Conservation (phyloP, 2,888 invertebrate species). For the Mesochorus sp. region DNA sequence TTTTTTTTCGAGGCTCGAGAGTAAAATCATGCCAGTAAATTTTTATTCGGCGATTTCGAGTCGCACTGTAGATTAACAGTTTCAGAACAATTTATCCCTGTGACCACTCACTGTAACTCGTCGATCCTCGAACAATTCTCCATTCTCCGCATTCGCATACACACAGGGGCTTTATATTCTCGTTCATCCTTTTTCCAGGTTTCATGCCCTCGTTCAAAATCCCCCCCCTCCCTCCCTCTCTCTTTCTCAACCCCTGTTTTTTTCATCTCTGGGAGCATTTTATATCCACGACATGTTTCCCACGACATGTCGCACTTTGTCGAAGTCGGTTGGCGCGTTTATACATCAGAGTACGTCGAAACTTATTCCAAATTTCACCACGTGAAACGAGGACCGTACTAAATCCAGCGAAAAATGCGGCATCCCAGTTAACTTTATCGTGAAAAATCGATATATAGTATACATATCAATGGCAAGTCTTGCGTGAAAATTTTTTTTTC, state of each 20-base stretch:
- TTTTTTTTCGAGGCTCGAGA: not conserved
- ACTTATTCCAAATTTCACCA: not conserved
- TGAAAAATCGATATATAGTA: not conserved
- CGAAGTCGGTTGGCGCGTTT: not conserved
- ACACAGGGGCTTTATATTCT: not conserved
- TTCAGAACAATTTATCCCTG: slow-evolving; percentile 33
- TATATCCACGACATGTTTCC: slow-evolving; percentile 11
- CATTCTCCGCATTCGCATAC: not conserved
- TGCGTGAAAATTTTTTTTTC: not conserved
- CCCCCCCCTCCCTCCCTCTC: not conserved
- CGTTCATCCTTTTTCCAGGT: slow-evolving; percentile 1
- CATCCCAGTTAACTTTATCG: not conserved
- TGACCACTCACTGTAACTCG: slow-evolving; percentile 1
- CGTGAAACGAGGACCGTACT: not conserved
- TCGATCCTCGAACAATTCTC: slow-evolving; percentile 25
- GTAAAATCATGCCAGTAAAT: not conserved
- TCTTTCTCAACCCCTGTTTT: slow-evolving; percentile 10
- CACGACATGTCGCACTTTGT: not conserved
- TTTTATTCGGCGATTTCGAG: not conserved
- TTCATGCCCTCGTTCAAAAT: slow-evolving; percentile 8
- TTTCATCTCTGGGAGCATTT: not conserved
- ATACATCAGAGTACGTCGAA: not conserved
- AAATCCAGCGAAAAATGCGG: not conserved
- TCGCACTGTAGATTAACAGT: slow-evolving; percentile 15
- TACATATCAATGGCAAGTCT: not conserved